Evolutionary conservation across 1,140 invertebrate species (phyloP).

Genomic region (Microplitis mediator): DNA sequence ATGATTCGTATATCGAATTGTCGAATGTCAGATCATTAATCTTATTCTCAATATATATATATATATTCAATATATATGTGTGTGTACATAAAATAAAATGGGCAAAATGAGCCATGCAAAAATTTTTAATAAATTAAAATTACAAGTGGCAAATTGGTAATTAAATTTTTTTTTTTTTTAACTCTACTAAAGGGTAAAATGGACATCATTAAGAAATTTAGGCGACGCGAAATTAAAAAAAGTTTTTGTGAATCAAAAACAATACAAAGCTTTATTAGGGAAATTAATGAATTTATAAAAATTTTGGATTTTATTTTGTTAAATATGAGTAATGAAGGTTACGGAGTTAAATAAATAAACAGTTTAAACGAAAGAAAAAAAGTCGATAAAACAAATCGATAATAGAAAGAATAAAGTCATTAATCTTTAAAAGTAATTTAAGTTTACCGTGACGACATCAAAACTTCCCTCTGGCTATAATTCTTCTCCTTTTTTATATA

Average conservation of each 20-base stretch:
- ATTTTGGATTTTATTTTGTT: too few species aligned
- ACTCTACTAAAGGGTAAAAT: too few species aligned
- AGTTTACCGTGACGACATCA: slow-evolving; percentile 28
- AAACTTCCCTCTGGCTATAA: slow-evolving; percentile 6
- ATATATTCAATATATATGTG: slow-evolving; percentile 29
- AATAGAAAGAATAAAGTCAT: slow-evolving; percentile 30
- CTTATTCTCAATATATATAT: slow-evolving; percentile 44
- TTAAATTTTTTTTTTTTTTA: too few species aligned
- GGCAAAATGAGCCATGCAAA: slow-evolving; percentile 1
- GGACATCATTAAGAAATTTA: too few species aligned
- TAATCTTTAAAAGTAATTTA: slow-evolving; percentile 36
- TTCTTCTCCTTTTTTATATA: slow-evolving; percentile 1
- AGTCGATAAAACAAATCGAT: slow-evolving; percentile 19
- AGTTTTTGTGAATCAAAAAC: too few species aligned
- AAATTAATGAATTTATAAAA: too few species aligned
- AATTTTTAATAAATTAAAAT: neutral
- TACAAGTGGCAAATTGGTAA: too few species aligned
- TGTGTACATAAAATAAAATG: neutral
- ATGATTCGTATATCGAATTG: slow-evolving; percentile 56
- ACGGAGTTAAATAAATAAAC: neutral
- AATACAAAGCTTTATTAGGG: too few species aligned
- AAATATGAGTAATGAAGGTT: too few species aligned
- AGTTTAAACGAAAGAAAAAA: slow-evolving; percentile 4
- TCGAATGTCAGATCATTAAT: slow-evolving; percentile 46
- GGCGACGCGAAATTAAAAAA: too few species aligned